Percentiles rank a stretch among this genome's conserved stretches.
These are phyloP conservation scores for Endomychus coccineus DNA, from an alignment of 2,888 invertebrate genomes.

Conservation along the genomic window DNA sequence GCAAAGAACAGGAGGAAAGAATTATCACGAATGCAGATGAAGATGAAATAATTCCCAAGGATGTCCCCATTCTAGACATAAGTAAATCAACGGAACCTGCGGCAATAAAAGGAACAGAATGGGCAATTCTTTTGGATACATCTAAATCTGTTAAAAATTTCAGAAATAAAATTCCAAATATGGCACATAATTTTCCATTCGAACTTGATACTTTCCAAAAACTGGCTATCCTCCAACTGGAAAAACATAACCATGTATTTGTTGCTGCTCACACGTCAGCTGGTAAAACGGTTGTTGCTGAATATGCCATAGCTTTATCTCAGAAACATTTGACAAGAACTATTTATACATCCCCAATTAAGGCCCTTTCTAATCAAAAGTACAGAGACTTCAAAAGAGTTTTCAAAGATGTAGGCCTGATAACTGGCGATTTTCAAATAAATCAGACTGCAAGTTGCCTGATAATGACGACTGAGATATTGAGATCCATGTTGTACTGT, in stretches of 20 bases:
- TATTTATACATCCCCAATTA: constrained; percentile 98
- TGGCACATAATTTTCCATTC: constrained; percentile 82
- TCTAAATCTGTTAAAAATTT: constrained; percentile 75
- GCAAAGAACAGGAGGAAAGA: constrained; percentile 15
- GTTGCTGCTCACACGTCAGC: constrained; percentile 99
- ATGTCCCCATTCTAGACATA: constrained; percentile 60
- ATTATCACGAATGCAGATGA: constrained; percentile 16
- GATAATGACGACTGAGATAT: constrained; percentile 99
- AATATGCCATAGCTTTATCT: constrained; percentile 96
- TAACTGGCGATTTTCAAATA: constrained; percentile 94
- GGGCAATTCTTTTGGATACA: constrained; percentile 84
- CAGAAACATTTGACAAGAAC: constrained; percentile 85
- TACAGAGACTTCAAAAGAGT: constrained; percentile 92
- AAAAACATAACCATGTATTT: constrained; percentile 91
- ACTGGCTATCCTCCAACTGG: constrained; percentile 89
- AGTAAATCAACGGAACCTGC: constrained; percentile 46
- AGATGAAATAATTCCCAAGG: constrained; percentile 18
- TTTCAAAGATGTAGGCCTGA: constrained; percentile 87
- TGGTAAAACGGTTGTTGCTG: constrained; percentile 97
- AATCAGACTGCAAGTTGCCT: constrained; percentile 89
- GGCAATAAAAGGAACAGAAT: constrained; percentile 57
- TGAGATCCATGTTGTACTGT: constrained; percentile 93
- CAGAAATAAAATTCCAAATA: constrained; percentile 68
- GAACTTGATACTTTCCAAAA: constrained; percentile 96
- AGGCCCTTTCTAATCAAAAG: constrained; percentile 97